These are phyloP conservation scores for Callionymus lyra DNA, from an alignment of 2,113 vertebrate genomes.

Conservation along the genomic window DNA sequence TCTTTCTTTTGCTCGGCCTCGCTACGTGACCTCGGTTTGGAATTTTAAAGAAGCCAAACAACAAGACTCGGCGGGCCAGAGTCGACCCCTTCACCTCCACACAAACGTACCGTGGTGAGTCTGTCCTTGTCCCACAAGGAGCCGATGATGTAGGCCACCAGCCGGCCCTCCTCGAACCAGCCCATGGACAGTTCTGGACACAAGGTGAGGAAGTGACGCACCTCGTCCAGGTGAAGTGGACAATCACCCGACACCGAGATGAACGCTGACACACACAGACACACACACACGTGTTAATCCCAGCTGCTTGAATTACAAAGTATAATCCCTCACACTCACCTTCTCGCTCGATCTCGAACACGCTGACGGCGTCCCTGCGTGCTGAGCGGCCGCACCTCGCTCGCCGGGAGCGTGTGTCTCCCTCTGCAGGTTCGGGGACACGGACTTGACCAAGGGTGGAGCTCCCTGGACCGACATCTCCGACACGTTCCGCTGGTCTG, in stretches of 20 bases:
- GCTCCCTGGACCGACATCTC: slow-evolving; percentile 57
- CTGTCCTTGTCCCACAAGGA: slow-evolving; percentile 83
- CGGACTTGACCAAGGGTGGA: too few relatives aligned
- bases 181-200: slow-evolving; percentile 86
- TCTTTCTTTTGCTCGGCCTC: too few relatives aligned
- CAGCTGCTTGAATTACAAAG: background rate
- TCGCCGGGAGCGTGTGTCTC: slow-evolving; percentile 80
- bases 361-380: slow-evolving; percentile 74
- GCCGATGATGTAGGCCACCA: slow-evolving; percentile 83
- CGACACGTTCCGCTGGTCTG: background rate
- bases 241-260: slow-evolving; percentile 79
- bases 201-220: slow-evolving; percentile 78
- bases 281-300: background rate
- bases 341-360: slow-evolving; percentile 86
- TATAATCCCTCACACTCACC: slow-evolving; percentile 68
- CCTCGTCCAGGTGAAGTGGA: slow-evolving; percentile 78
- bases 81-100: background rate
- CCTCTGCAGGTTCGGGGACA: slow-evolving; percentile 59
- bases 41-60: too few relatives aligned
- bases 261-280: slow-evolving; percentile 65
- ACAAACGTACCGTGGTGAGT: slow-evolving; percentile 70
- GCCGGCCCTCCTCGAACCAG: slow-evolving; percentile 81
- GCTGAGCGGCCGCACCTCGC: slow-evolving; percentile 81
- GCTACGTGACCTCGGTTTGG: too few relatives aligned
- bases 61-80: too few relatives aligned